phyloP scores from a whole-genome alignment of 2,797 vertebrate species.

The Graptemys geographica region DNA sequence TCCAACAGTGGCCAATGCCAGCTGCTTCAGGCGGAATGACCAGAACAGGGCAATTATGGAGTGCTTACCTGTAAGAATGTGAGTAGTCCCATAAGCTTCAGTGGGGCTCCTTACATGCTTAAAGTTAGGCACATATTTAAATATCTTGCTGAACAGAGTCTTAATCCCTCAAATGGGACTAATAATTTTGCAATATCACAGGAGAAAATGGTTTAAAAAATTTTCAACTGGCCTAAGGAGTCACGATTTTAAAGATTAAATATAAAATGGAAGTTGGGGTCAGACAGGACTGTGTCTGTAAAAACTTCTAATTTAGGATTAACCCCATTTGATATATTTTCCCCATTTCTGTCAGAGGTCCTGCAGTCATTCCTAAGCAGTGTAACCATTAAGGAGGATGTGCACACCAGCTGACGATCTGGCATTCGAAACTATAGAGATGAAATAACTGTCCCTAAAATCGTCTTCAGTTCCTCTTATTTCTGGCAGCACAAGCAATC shows the following conservation, averaged over 20 bases:
- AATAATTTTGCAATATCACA: too few relatives aligned
- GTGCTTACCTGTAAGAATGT: too few relatives aligned
- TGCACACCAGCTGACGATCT: neutral
- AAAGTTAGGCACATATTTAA: too few relatives aligned
- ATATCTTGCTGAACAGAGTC: too few relatives aligned
- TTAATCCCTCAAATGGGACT: too few relatives aligned
- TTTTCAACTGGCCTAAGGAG: neutral
- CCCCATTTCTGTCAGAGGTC: neutral
- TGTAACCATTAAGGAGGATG: neutral
- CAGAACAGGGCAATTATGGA: too few relatives aligned
- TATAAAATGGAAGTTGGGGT: neutral
- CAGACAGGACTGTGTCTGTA: neutral
- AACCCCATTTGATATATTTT: neutral
- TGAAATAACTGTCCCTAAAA: neutral
- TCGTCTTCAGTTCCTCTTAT: neutral
- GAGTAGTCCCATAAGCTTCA: too few relatives aligned
- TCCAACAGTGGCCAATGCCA: too few relatives aligned
- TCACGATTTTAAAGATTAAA: neutral
- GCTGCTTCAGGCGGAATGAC: too few relatives aligned
- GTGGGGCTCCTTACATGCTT: too few relatives aligned
- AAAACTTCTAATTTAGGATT: neutral
- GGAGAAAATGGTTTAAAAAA: too few relatives aligned
- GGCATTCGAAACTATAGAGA: neutral
- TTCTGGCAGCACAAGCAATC: neutral
- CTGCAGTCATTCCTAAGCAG: neutral